Evolutionary conservation across 2,888 invertebrate genomes (phyloP), one percentile per base, ranked within the genome.

Genomic region (Pseudococcus longispinus): DNA sequence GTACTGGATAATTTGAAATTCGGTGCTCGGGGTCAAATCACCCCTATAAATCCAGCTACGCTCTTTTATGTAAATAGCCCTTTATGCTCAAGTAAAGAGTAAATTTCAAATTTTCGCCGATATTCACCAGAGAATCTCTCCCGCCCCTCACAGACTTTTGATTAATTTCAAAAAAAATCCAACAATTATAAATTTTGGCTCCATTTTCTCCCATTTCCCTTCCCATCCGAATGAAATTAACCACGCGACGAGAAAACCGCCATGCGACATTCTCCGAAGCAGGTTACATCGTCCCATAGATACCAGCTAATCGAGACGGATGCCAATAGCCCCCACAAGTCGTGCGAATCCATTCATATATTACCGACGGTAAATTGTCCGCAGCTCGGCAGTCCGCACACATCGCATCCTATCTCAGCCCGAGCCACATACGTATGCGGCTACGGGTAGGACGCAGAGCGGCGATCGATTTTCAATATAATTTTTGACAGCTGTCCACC

Each of bases 401-500:
- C 3, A 13, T 46, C 44, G 15, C 44, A 46, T 13, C 37, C 8
- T 37, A 37, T 37, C 46, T 3, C 15, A 13, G 46, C 46, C 46
- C 11, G 46, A 46, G 46, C 46, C 46, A n/a, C n/a, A n/a, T n/a
- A n/a, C n/a, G n/a, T n/a, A n/a, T n/a, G n/a, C n/a, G n/a, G n/a
- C n/a, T n/a, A n/a, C 5, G 11, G 44, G 44, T 46, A 13, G 44
- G 44, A 13, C 11, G 44, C 13, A 2, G 44, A 6, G 18, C 3
- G 9, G 18, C 29, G 32, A 80, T 42, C 42, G 42, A 80, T 80
- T 80, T 80, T 80, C 77, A 42, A 20, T 80, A 42, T 20, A 80
- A 42, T 80, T 80, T 80, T 80, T 80, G 77, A 80, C 77, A 80
- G n/a, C 42, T 80, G 77, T 80, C 42, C 77, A 42, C 42, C 77